A percentile compares a stretch with the other conserved stretches of the same genome.
Conservation (phyloP, 2,113 vertebrate genomes). For the Mastomys coucha region DNA sequence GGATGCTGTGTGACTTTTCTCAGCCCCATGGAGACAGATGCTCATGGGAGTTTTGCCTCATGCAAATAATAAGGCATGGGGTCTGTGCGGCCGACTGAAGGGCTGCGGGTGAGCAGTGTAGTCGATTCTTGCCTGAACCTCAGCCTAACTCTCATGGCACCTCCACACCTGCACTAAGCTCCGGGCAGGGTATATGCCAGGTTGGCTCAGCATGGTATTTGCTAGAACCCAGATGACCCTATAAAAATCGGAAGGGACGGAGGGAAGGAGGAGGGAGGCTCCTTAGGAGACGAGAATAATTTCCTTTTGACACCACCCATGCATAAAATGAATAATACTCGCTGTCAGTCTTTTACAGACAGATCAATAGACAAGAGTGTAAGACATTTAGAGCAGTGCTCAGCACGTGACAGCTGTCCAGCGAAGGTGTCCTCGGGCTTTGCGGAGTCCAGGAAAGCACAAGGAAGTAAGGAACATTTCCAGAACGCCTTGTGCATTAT, state of each 20-base stretch:
- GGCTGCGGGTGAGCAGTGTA: neutral
- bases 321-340: neutral
- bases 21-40: fast-evolving
- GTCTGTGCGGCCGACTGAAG: neutral
- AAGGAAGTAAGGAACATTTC: neutral
- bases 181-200: neutral
- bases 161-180: neutral
- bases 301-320: neutral
- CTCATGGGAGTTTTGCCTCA: no score
- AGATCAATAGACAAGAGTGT: neutral
- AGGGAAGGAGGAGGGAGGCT: fast-evolving
- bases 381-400: neutral
- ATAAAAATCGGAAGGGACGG: neutral
- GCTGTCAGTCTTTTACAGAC: neutral
- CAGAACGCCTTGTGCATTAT: fast-evolving
- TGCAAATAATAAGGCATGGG: fast-evolving
- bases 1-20: no score
- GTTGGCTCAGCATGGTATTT: fast-evolving
- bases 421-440: no score
- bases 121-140: neutral
- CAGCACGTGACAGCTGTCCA: neutral
- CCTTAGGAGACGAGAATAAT: neutral
- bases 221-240: neutral
- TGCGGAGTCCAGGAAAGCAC: neutral
- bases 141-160: no score